Conservation (phyloP, 2,797 vertebrate genomes). For the Peromyscus eremicus region DNA sequence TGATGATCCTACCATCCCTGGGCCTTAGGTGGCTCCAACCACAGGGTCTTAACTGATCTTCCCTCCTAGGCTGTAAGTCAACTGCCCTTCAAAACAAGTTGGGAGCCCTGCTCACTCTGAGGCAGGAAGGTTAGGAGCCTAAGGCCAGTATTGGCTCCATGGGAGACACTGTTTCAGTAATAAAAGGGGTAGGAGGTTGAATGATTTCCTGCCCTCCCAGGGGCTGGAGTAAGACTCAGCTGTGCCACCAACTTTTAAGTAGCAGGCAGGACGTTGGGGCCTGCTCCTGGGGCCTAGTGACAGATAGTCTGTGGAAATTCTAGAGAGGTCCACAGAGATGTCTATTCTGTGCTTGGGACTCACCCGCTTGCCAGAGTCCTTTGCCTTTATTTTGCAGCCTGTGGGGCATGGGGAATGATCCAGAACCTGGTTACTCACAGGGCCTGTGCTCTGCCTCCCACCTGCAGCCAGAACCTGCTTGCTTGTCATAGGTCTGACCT, state of each 20-base stretch:
- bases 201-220: not conserved
- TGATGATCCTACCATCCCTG: not conserved
- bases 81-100: not conserved
- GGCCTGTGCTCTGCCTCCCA: not conserved
- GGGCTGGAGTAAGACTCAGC: not conserved
- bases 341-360: not conserved
- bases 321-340: not conserved
- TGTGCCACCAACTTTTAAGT: not conserved
- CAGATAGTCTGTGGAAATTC: not conserved
- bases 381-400: not conserved
- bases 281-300: not conserved
- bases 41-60: not conserved
- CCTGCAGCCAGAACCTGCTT: not conserved
- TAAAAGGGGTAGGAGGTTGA: not conserved
- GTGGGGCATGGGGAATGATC: not conserved
- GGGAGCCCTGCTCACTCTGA: not conserved
- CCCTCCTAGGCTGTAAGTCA: not conserved
- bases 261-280: not conserved
- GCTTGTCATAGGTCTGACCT: not conserved
- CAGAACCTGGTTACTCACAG: fast-evolving
- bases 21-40: not conserved
- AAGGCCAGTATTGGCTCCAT: not conserved
- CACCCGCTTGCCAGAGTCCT: not conserved
- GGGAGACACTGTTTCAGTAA: not conserved
- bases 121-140: not conserved